phyloP scores from a whole-genome alignment of 1,140 invertebrate species.

The Rhynchophorus ferrugineus region DNA sequence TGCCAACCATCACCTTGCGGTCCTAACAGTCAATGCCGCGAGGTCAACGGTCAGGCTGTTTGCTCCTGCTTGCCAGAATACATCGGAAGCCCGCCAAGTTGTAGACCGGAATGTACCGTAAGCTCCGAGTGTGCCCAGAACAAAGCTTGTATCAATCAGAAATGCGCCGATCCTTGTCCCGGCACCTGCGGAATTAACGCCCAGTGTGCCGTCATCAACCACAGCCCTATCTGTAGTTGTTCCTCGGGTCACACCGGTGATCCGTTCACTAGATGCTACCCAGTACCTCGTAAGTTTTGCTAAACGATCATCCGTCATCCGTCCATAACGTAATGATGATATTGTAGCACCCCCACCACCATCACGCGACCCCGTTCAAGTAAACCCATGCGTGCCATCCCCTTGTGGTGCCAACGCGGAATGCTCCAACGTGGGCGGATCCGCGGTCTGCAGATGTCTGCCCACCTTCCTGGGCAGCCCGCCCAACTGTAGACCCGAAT shows the following conservation, averaged over 20 bases:
- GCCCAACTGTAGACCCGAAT: constrained; percentile 70
- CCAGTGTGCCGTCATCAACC: constrained; percentile 52
- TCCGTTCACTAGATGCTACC: constrained; percentile 44
- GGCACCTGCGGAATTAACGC: constrained; percentile 50
- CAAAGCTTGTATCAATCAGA: constrained; percentile 55
- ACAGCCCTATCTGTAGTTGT: constrained; percentile 59
- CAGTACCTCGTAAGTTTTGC: constrained; percentile 35
- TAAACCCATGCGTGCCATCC: constrained; percentile 59
- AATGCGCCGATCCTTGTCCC: constrained; percentile 55
- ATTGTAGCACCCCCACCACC: neutral
- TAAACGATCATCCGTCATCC: constrained; percentile 47
- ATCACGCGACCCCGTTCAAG: constrained; percentile 40
- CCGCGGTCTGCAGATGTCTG: constrained; percentile 59
- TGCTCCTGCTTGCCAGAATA: constrained; percentile 53
- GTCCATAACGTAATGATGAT: constrained; percentile 52
- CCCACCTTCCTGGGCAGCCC: constrained; percentile 66
- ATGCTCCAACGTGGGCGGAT: constrained; percentile 54
- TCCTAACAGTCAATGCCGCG: constrained; percentile 45
- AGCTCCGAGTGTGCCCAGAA: constrained; percentile 57
- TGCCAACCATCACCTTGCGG: constrained; percentile 75
- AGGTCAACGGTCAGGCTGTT: constrained; percentile 45
- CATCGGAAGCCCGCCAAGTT: constrained; percentile 51
- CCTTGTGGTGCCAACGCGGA: constrained; percentile 65
- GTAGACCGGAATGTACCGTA: constrained; percentile 52
- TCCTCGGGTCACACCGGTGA: constrained; percentile 49